Evolutionary conservation across 2,113 vertebrate species (phyloP).

Genomic region (Chionis minor): DNA sequence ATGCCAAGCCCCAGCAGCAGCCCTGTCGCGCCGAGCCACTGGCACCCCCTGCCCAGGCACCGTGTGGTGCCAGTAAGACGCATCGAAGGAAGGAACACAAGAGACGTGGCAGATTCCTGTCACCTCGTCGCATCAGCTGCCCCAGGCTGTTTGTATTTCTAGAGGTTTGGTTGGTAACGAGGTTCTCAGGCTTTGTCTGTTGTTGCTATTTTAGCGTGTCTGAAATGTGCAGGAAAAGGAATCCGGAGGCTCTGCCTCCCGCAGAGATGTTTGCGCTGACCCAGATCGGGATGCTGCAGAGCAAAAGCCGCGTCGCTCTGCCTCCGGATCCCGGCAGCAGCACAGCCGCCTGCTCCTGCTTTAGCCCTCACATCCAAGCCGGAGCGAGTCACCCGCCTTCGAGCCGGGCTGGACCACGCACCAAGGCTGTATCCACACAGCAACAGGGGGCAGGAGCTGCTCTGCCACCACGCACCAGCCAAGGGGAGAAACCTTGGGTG

Average conservation of each 20-base stretch:
- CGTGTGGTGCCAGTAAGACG: neutral
- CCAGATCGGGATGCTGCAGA: constrained; percentile 4
- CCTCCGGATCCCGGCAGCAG: accelerated
- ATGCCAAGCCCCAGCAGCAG: neutral
- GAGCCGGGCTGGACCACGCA: accelerated
- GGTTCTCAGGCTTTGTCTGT: constrained; percentile 35
- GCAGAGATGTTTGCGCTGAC: constrained; percentile 36
- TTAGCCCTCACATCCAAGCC: accelerated
- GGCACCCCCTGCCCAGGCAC: neutral
- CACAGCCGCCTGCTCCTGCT: neutral
- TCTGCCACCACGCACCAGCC: neutral
- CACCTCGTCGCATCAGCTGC: neutral
- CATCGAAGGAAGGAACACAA: neutral
- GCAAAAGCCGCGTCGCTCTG: neutral
- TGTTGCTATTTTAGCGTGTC: constrained; percentile 34
- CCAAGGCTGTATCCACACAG: accelerated
- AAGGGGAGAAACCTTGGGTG: accelerated
- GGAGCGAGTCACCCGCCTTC: accelerated
- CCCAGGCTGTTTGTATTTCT: neutral
- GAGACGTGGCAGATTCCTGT: neutral
- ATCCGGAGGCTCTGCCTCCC: constrained; percentile 24
- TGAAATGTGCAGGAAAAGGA: constrained; percentile 40
- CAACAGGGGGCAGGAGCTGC: neutral
- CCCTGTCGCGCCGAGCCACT: neutral
- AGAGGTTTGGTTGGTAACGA: neutral